Base-by-base conservation (phyloP, 1,140 invertebrate species). In the Dendroctonus ponderosae region DNA sequence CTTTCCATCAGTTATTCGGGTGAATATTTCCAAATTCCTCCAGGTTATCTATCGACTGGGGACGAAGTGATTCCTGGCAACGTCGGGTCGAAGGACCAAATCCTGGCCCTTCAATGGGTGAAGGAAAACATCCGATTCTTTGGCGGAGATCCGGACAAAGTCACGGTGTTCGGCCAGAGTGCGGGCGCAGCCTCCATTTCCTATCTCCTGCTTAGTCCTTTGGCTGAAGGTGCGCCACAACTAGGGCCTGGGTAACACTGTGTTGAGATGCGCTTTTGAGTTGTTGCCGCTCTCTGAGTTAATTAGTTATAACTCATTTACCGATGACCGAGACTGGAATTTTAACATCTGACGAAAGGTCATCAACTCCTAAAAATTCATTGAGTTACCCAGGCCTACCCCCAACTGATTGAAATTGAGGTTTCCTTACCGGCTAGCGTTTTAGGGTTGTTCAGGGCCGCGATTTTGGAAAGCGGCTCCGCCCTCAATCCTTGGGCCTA, bases 31-130 rank as follows among this genome's bases (percentile, higher is more conserved):
- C 15, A 8, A n/a, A 51, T 59, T 12, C 12, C 38, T 61, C 11
- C 63, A 54, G 64, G 61, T 38, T 72, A 69, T 49, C 72, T 90
- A 38, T 86, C 85, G 66, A 87, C 85, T 0, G 86, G 84, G 3
- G 86, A 86, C 60, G 74, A 79, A 5, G 70, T 81, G 11, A 82
- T 84, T 0, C 82, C 86, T 0, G 90, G 89, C 12, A 91, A 91
- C 73, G 83, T 85, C 74, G 89, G 88, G 0, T 77, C 90, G 39
- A 87, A 87, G 73, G 90, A 92, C 78, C 88, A 91, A 77, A 85
- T 89, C 5, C 77, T 81, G 12, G 87, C 89, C 0, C 72, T 92
- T 2, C 79, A 83, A 15, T 93, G 90, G 90, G 79, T 92, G 0
- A 81, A 86, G 69, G 74, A 85, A 15, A 89, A 91, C 70, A 89